phyloP scores from a whole-genome alignment of 2,113 vertebrate genomes.

The Scalopus aquaticus region DNA sequence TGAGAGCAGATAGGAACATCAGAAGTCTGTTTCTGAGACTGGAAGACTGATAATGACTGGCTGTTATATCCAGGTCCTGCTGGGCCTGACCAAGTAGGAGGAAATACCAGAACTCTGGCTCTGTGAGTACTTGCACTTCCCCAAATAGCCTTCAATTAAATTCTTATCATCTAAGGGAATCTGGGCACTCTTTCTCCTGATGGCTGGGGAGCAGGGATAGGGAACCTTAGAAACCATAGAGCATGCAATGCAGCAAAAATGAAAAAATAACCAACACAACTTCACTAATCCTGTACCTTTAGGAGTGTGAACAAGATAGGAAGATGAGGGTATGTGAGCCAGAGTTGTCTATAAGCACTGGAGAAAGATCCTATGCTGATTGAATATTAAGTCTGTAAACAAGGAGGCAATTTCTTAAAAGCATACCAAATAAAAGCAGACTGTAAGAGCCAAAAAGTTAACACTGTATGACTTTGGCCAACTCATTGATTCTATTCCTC shows the following conservation, averaged over 20 bases:
- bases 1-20: not conserved
- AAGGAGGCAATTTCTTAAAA: constrained; percentile 4
- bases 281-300: not conserved
- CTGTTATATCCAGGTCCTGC: not conserved
- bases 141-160: constrained; percentile 21
- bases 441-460: not conserved
- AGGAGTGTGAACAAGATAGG: not conserved
- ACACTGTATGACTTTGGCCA: not conserved
- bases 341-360: constrained; percentile 13
- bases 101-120: not conserved
- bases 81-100: not conserved
- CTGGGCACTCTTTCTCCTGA: not conserved
- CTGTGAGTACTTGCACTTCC: not conserved
- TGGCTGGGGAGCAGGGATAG: not conserved
- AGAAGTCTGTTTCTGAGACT: constrained; percentile 1
- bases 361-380: not conserved
- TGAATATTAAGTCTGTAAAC: constrained; percentile 36
- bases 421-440: not conserved
- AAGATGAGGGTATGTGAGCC: not conserved
- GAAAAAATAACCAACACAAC: not conserved
- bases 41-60: not conserved
- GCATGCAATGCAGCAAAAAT: not conserved
- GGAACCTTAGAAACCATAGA: not conserved
- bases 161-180: not conserved
- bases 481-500: not conserved